Evolutionary conservation across 2,113 vertebrate genomes (phyloP).

Genomic region (Spilogale gracilis): DNA sequence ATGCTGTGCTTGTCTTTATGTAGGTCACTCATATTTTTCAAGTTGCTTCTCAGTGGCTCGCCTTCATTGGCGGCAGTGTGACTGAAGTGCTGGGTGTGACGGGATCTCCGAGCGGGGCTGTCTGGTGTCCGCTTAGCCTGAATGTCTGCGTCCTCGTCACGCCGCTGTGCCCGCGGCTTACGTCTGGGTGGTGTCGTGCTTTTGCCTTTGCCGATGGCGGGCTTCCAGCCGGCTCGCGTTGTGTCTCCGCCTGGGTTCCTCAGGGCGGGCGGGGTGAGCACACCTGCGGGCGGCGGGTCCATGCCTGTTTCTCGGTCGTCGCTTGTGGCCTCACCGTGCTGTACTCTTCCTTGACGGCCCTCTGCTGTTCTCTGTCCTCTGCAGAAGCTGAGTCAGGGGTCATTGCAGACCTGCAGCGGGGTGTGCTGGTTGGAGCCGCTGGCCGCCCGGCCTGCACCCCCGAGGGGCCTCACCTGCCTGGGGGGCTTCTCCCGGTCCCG

Average conservation of each 20-base stretch:
- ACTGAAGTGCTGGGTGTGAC: accelerated
- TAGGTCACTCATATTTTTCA: not conserved
- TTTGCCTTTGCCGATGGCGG: not conserved
- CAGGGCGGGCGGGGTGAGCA: too few relatives aligned
- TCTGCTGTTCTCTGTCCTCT: not conserved
- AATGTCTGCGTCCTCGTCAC: accelerated
- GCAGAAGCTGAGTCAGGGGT: not conserved
- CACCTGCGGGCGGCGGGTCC: not conserved
- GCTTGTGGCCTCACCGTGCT: not conserved
- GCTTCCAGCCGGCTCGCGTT: not conserved
- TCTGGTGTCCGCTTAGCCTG: accelerated
- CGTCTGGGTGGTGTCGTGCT: too few relatives aligned
- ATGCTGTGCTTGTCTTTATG: not conserved
- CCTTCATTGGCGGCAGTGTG: not conserved
- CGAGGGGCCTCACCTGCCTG: accelerated
- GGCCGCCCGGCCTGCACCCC: accelerated
- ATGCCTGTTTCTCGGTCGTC: accelerated
- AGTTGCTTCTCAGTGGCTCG: not conserved
- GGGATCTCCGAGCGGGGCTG: accelerated
- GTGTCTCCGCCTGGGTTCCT: not conserved
- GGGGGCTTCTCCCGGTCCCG: accelerated
- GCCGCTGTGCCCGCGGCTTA: not conserved
- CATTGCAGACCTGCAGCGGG: not conserved
- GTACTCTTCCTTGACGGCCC: not conserved
- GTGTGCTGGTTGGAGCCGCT: accelerated